phyloP scores from a whole-genome alignment of 2,113 vertebrate species.

The Lethenteron camtschaticum region DNA sequence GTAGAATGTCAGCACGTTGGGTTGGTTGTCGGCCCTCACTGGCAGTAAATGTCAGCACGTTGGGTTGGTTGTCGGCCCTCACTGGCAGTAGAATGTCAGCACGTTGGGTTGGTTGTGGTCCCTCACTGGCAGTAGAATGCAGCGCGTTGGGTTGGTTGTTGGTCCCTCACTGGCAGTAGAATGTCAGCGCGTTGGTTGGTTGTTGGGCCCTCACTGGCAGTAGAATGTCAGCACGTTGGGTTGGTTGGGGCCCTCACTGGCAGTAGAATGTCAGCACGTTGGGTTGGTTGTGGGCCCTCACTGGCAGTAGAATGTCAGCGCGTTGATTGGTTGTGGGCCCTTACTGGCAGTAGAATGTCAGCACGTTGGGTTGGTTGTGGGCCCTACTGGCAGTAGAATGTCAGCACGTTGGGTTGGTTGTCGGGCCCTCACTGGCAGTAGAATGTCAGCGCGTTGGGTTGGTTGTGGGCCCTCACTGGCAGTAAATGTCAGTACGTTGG shows the following conservation, averaged over 20 bases:
- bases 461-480: no score
- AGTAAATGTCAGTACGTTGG: background rate
- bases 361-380: background rate
- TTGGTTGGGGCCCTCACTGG: conserved; percentile 28
- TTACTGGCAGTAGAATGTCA: no score
- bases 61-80: no score
- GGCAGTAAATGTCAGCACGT: no score
- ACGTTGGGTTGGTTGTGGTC: background rate
- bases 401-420: conserved; percentile 82
- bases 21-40: conserved; percentile 32
- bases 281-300: conserved; percentile 38
- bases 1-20: conserved; percentile 82
- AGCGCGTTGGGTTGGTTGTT: conserved; percentile 73
- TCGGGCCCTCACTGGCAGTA: no score
- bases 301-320: no score
- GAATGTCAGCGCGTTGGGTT: no score
- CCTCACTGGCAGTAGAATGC: conserved; percentile 73
- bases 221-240: background rate
- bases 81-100: no score
- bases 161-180: no score
- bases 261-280: conserved; percentile 89
- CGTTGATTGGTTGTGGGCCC: no score
- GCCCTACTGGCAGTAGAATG: conserved; percentile 76
- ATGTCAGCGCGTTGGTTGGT: no score
- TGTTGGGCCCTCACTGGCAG: no score